phyloP scores from a whole-genome alignment of 2,888 invertebrate genomes.

The Lycocerus yunnanus region DNA sequence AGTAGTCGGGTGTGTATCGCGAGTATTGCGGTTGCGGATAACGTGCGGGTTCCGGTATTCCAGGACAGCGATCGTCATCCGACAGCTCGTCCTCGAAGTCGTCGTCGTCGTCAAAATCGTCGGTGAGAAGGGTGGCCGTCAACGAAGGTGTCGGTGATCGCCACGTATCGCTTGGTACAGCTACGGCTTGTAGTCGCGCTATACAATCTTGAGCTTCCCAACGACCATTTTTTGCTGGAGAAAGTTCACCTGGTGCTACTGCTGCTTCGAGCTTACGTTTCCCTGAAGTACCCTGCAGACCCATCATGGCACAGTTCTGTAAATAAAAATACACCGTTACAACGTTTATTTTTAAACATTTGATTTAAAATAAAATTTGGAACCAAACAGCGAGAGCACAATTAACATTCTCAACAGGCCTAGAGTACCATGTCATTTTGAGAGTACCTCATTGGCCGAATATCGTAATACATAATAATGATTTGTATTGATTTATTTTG shows the following conservation, averaged over 20 bases:
- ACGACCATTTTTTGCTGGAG: constrained; percentile 61
- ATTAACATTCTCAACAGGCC: no score
- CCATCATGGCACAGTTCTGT: constrained; percentile 73
- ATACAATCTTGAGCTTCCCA: constrained; percentile 64
- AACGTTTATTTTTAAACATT: no score
- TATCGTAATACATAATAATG: no score
- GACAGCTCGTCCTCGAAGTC: constrained; percentile 66
- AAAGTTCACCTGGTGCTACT: constrained; percentile 55
- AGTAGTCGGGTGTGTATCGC: constrained; percentile 55
- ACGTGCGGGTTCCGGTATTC: constrained; percentile 55
- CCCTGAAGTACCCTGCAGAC: constrained; percentile 74
- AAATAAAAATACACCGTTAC: constrained; percentile 31
- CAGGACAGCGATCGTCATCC: constrained; percentile 60
- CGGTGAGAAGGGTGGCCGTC: constrained; percentile 50
- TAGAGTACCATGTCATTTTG: no score
- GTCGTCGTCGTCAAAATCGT: constrained; percentile 64
- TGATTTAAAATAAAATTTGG: no score
- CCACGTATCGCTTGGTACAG: constrained; percentile 68
- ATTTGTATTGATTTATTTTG: no score
- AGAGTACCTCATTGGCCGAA: no score
- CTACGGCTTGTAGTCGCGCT: constrained; percentile 72
- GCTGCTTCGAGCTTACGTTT: constrained; percentile 68
- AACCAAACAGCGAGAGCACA: no score
- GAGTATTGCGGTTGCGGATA: constrained; percentile 46
- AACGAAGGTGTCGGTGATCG: constrained; percentile 55